Percentiles rank a stretch among this genome's conserved stretches.
Conservation (phyloP, 2,888 invertebrate genomes). For the Callinectes sapidus region DNA sequence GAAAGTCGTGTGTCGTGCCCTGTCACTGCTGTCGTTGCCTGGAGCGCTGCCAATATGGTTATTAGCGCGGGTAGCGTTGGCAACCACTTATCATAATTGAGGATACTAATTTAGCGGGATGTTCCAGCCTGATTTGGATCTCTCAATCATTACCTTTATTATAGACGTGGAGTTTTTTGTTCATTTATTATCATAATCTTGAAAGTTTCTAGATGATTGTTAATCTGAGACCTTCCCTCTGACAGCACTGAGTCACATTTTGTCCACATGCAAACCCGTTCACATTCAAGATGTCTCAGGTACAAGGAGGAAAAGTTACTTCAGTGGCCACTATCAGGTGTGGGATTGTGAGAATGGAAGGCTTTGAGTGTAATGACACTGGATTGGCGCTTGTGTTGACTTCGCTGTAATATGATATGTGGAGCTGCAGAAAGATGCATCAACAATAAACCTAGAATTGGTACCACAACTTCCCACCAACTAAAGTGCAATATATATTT, state of each 20-base stretch:
- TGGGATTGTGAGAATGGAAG: background rate
- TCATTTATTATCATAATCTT: background rate
- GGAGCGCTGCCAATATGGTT: background rate
- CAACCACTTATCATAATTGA: background rate
- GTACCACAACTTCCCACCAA: too few relatives aligned
- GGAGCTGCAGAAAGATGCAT: too few relatives aligned
- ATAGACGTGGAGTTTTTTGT: background rate
- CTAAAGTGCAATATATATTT: too few relatives aligned
- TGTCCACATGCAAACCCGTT: background rate
- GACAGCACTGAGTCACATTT: background rate
- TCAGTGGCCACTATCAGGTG: background rate
- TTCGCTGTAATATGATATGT: background rate
- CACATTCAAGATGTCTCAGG: background rate
- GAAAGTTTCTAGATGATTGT: background rate
- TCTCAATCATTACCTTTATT: background rate
- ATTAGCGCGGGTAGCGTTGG: background rate
- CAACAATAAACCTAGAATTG: too few relatives aligned
- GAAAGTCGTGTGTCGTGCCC: slow-evolving; percentile 1
- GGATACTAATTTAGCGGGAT: background rate
- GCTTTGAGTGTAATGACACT: background rate
- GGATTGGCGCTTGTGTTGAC: background rate
- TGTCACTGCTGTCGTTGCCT: background rate
- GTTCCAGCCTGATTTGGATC: background rate
- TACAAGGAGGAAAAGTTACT: background rate
- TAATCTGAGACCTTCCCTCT: background rate